A percentile compares a stretch with the other conserved stretches of the same genome.
phyloP scores from a whole-genome alignment of 2,888 invertebrate species.

The Lepeophtheirus nordmannii region DNA sequence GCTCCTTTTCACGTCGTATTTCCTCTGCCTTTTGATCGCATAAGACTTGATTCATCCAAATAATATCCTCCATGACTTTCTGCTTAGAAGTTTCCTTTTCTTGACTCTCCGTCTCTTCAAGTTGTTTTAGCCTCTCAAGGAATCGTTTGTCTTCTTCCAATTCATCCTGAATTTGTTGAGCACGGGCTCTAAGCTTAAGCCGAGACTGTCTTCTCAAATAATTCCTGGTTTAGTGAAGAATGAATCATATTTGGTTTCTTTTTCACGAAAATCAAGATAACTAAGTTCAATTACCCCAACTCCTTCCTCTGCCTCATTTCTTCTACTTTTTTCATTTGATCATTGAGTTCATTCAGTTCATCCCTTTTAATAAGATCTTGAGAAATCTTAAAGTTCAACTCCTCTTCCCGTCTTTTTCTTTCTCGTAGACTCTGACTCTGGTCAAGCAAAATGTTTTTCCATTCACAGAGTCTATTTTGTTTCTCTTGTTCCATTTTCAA shows the following conservation, averaged over 20 bases:
- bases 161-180: neutral
- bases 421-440: neutral
- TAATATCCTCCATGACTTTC: neutral
- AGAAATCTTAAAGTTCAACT: neutral
- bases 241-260: no score
- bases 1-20: neutral
- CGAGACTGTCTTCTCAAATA: neutral
- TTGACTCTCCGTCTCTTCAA: neutral
- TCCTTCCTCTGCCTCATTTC: neutral
- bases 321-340: neutral
- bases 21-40: neutral
- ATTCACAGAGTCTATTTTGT: neutral
- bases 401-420: neutral
- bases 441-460: neutral
- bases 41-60: neutral
- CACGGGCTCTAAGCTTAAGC: neutral
- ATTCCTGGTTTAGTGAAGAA: neutral
- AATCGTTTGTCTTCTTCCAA: neutral
- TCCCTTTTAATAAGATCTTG: neutral
- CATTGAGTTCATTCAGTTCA: neutral
- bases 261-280: neutral
- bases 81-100: neutral
- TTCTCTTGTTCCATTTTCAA: neutral
- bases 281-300: neutral
- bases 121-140: neutral